phyloP scores from a whole-genome alignment of 2,113 vertebrate species.

The Hydrochoerus hydrochaeris region DNA sequence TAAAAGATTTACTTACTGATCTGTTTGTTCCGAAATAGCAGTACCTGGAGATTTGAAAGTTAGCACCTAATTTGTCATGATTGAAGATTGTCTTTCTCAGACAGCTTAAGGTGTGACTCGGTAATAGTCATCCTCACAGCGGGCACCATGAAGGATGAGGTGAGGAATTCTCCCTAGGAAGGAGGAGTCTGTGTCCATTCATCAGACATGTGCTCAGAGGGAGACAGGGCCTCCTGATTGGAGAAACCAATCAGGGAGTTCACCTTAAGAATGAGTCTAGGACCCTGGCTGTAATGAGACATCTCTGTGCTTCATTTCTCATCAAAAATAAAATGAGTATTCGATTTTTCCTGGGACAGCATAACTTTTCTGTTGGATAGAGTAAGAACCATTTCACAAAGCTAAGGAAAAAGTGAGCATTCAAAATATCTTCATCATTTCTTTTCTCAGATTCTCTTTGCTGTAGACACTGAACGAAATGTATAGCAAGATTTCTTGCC shows the following conservation, averaged over 20 bases:
- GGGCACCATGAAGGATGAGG: background rate
- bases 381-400: too few species aligned
- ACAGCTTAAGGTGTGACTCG: background rate
- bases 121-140: background rate
- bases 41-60: background rate
- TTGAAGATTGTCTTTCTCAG: slow-evolving; percentile 11
- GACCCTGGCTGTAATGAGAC: background rate
- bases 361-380: slow-evolving; percentile 36
- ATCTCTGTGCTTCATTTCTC: slow-evolving; percentile 32
- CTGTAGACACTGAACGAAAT: too few species aligned
- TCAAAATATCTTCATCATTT: too few species aligned
- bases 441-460: too few species aligned
- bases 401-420: too few species aligned
- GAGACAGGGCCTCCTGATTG: too few species aligned
- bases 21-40: background rate
- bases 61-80: background rate
- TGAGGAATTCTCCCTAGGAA: background rate
- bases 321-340: slow-evolving; percentile 50
- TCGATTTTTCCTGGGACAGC: background rate
- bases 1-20: background rate
- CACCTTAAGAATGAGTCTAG: background rate
- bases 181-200: background rate
- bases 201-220: background rate
- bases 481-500: background rate
- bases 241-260: slow-evolving; percentile 41